phyloP scores from a whole-genome alignment of 2,113 vertebrate species.

The Sakesphorus luctuosus region DNA sequence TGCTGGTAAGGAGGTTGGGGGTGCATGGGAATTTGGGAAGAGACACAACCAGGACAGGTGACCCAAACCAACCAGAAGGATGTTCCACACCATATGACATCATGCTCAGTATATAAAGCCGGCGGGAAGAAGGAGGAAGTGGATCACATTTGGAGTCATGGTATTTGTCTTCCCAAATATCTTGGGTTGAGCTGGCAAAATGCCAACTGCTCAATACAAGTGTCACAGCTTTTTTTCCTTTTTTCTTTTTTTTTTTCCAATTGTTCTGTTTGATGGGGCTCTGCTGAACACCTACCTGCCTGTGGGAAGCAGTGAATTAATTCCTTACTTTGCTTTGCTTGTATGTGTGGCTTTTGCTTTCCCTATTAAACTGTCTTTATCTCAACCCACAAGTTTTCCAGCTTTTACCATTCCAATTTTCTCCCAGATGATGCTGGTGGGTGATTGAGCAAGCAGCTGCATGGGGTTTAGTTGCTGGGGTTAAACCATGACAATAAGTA shows the following conservation, averaged over 20 bases:
- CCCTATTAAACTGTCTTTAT: background rate
- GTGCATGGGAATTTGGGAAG: background rate
- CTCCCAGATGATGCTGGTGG: background rate
- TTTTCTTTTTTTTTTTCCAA: too few species aligned
- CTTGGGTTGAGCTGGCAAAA: too few species aligned
- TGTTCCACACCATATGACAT: background rate
- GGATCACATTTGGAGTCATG: background rate
- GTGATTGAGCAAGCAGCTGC: background rate
- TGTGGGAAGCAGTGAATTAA: background rate
- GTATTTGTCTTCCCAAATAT: background rate
- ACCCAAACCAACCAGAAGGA: background rate
- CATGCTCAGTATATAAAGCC: background rate
- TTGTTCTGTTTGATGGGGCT: background rate
- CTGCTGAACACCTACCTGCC: background rate
- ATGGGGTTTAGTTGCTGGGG: background rate
- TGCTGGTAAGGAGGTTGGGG: background rate
- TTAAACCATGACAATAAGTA: background rate
- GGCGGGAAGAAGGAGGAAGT: background rate
- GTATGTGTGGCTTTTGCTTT: background rate
- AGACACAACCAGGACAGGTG: background rate
- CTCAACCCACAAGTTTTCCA: background rate
- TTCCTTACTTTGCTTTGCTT: background rate
- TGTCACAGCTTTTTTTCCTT: too few species aligned
- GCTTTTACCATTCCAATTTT: background rate
- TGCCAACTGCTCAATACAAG: too few species aligned